Percentiles rank a stretch among this genome's conserved stretches.
phyloP scores from a whole-genome alignment of 2,888 invertebrate genomes.

The Drosophila sordidula region DNA sequence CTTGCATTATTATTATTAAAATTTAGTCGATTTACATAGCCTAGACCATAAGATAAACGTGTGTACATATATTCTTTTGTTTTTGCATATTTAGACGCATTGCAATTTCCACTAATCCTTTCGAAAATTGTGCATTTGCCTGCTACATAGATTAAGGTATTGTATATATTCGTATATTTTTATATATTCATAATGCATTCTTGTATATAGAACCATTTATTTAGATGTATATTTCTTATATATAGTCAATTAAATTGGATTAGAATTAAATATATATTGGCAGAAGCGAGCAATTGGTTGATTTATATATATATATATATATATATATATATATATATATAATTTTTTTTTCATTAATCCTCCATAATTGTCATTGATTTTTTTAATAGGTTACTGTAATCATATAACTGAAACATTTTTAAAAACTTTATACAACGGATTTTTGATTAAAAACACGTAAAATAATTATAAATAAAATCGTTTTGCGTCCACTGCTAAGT shows the following conservation, averaged over 20 bases:
- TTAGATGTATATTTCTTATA: conserved; percentile 26
- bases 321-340: too few relatives aligned
- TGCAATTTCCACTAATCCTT: conserved; percentile 23
- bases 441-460: conserved; percentile 23
- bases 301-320: conserved; percentile 1
- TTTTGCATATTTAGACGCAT: conserved; percentile 16
- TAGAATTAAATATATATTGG: conserved; percentile 62
- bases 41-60: conserved; percentile 56
- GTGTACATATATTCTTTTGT: conserved; percentile 8
- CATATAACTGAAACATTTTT: conserved; percentile 28
- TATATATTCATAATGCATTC: conserved; percentile 11
- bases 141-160: conserved; percentile 10
- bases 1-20: conserved; percentile 16
- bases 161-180: conserved; percentile 15
- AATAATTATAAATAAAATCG: conserved; percentile 10
- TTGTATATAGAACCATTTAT: conserved; percentile 20
- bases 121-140: conserved; percentile 12
- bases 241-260: conserved; percentile 33
- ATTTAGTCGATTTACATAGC: conserved; percentile 38
- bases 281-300: conserved; percentile 76
- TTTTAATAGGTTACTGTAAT: conserved; percentile 21
- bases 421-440: conserved; percentile 24
- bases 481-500: conserved; percentile 2
- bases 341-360: conserved; percentile 19
- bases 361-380: background rate